Base-by-base conservation (phyloP, 2,888 invertebrate genomes). In the Macaria liturata region DNA sequence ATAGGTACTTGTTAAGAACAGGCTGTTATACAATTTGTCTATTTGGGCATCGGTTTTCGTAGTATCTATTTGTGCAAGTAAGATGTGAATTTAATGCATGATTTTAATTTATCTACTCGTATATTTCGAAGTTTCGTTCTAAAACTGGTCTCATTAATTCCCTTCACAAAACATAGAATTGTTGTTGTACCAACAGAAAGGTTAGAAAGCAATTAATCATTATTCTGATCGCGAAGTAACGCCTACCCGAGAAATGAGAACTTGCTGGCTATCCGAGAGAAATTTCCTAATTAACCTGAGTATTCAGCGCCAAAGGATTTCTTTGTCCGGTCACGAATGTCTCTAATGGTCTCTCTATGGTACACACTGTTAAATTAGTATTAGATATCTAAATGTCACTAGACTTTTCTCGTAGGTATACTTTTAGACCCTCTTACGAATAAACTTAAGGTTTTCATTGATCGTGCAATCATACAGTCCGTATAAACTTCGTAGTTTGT, bases 291-390 rank as follows among this genome's bases (percentile, higher is more conserved):
- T 75, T 74, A 72, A 67, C 69, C 58, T 66, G 68, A 72, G 64
- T 71, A 65, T 74, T 76, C 69, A 72, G 72, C 61, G 64, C 68
- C 57, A 71, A 72, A 73, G 67, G 67, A 71, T 76, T 77, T 72
- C 60, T 69, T 69, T 65, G 69, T 71, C 71, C 71, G 71, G 72
- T 76, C 77, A 78, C 80, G 80, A 76, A 74, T 71, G 47, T 65
- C 42, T 8, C 9, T 75, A 77, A 77, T n/a, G n/a, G n/a, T n/a
- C n/a, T n/a, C n/a, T 76, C 75, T 64, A 20, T 20, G 20, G 20
- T 20, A 20, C 20, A 20, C 20, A 20, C 20, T 20, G 20, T 20
- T 20, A 1, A 20, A 20, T 20, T 20, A 20, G 20, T 20, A 20
- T 20, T 20, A 20, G 20, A 20, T 20, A 20, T 20, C 20, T 20